phyloP scores from a whole-genome alignment of 1,140 invertebrate species.

The Spodoptera frugiperda region DNA sequence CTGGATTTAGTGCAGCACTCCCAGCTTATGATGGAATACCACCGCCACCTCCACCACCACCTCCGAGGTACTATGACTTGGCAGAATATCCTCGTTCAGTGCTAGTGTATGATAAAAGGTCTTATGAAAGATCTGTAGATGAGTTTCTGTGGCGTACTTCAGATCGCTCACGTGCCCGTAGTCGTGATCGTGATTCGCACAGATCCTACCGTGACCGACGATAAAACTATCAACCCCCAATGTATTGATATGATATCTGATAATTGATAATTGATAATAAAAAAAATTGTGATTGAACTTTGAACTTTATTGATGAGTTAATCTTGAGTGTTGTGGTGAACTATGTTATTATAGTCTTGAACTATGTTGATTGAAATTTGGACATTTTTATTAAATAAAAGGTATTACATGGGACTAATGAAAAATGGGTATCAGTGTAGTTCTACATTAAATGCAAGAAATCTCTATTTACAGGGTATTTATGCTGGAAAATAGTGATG shows the following conservation, averaged over 20 bases:
- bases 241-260: conserved; percentile 75
- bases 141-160: conserved; percentile 95
- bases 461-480: conserved; percentile 35
- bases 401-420: conserved; percentile 32
- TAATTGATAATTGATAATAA: conserved; percentile 79
- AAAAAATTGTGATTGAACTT: conserved; percentile 83
- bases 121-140: conserved; percentile 96
- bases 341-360: conserved; percentile 57
- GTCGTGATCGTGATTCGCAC: conserved; percentile 85
- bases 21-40: conserved; percentile 90
- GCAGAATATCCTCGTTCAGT: conserved; percentile 87
- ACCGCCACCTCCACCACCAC: conserved; percentile 90
- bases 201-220: conserved; percentile 84
- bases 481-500: conserved; percentile 26
- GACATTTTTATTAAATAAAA: conserved; percentile 39
- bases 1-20: conserved; percentile 86
- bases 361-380: conserved; percentile 52
- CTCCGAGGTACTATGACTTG: conserved; percentile 92
- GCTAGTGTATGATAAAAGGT: conserved; percentile 90
- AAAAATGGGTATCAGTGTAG: conserved; percentile 29
- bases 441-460: conserved; percentile 12
- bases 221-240: conserved; percentile 74
- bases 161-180: conserved; percentile 87
- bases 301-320: conserved; percentile 84
- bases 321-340: conserved; percentile 79